Evolutionary conservation across 2,113 vertebrate genomes (phyloP).

Genomic region (Heterochromis multidens): DNA sequence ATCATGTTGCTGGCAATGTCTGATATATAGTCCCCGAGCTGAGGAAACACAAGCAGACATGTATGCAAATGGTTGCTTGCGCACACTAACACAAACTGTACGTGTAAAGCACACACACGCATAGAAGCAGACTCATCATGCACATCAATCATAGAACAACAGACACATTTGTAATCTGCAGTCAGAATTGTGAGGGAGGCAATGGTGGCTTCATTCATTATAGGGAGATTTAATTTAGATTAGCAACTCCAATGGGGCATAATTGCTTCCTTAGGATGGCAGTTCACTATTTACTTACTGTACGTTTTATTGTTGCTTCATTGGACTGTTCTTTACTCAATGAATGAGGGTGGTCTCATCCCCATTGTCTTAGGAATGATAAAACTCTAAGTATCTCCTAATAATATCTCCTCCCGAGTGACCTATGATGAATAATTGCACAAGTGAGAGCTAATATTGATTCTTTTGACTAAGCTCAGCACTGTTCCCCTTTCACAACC

Average conservation of each 20-base stretch:
- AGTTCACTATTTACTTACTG: constrained; percentile 62
- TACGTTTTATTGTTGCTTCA: constrained; percentile 57
- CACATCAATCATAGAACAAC: constrained; percentile 56
- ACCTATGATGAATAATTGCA: constrained; percentile 39
- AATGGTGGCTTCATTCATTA: constrained; percentile 68
- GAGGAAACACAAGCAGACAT: constrained; percentile 11
- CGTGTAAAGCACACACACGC: neutral
- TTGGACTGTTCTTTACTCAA: constrained; percentile 34
- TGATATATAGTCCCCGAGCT: constrained; percentile 82
- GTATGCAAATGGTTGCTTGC: neutral
- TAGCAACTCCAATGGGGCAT: constrained; percentile 51
- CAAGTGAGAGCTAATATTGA: constrained; percentile 36
- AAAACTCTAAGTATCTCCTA: constrained; percentile 38
- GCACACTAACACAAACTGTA: neutral
- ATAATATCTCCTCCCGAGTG: constrained; percentile 40
- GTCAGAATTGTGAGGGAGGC: constrained; percentile 51
- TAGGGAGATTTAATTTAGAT: constrained; percentile 76
- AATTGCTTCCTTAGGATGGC: constrained; percentile 62
- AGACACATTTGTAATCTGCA: constrained; percentile 58
- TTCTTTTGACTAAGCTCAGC: constrained; percentile 31
- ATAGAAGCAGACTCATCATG: constrained; percentile 17
- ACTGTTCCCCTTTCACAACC: neutral
- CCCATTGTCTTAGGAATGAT: constrained; percentile 29
- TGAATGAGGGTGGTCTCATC: constrained; percentile 51
- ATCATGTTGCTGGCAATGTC: constrained; percentile 90